Evolutionary conservation across 2,113 vertebrate species (phyloP).

Genomic region (Phylloscopus whistleri): DNA sequence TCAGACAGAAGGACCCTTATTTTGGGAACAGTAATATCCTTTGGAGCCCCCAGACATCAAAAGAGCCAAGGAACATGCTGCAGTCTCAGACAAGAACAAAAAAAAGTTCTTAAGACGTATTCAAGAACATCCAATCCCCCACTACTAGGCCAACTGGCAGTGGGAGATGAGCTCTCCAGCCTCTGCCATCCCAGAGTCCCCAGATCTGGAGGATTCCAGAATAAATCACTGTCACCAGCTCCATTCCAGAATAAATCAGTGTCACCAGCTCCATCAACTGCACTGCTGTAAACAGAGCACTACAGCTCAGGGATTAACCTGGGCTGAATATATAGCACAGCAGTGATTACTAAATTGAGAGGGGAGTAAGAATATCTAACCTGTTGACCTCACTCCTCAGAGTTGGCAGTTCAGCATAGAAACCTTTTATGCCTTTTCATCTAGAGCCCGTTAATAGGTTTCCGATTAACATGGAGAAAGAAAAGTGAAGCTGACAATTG

Average conservation of each 20-base stretch:
- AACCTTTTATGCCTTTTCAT: neutral
- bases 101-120: neutral
- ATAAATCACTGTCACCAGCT: neutral
- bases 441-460: neutral
- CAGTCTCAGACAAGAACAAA: neutral
- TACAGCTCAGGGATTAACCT: neutral
- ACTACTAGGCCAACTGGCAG: neutral
- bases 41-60: neutral
- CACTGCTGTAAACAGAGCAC: neutral
- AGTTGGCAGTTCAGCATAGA: neutral
- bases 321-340: neutral
- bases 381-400: neutral
- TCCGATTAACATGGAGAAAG: neutral
- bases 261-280: neutral
- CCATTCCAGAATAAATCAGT: neutral
- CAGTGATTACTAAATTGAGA: conserved; percentile 6
- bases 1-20: neutral
- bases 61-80: neutral
- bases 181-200: neutral
- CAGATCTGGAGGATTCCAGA: neutral
- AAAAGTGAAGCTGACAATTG: neutral
- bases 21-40: neutral
- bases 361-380: neutral
- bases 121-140: neutral
- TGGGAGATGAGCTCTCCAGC: neutral